phyloP scores from a whole-genome alignment of 2,797 vertebrate species.

The Fistularia tabacaria region DNA sequence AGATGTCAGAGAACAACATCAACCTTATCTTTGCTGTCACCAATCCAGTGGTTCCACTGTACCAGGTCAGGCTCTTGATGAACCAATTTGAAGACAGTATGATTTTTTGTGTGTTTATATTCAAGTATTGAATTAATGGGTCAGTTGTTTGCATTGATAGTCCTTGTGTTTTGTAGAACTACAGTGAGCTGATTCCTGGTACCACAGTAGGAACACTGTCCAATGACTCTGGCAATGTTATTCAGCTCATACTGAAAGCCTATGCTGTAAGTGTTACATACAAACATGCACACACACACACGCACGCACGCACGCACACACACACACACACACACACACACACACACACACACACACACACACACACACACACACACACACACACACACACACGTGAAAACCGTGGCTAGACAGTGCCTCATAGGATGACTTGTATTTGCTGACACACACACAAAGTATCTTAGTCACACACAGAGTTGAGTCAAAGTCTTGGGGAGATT shows the following conservation, averaged over 20 bases:
- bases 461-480: slow-evolving; percentile 43
- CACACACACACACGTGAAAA: slow-evolving; percentile 25
- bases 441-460: slow-evolving; percentile 51
- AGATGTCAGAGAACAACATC: slow-evolving; percentile 97
- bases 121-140: background rate
- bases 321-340: slow-evolving; percentile 25
- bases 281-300: slow-evolving; percentile 35
- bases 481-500: slow-evolving; percentile 13
- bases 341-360: too few relatives aligned
- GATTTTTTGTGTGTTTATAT: background rate
- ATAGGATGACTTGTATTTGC: slow-evolving; percentile 46
- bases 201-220: slow-evolving; percentile 90
- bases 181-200: slow-evolving; percentile 96
- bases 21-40: slow-evolving; percentile 98
- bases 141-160: background rate
- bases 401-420: slow-evolving; percentile 41
- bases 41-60: slow-evolving; percentile 78
- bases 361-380: slow-evolving; percentile 39
- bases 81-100: background rate
- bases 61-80: slow-evolving; percentile 79
- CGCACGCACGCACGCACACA: slow-evolving; percentile 27
- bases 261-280: slow-evolving; percentile 80
- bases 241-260: slow-evolving; percentile 91
- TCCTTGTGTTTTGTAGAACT: slow-evolving; percentile 77
- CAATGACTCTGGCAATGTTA: slow-evolving; percentile 87